Evolutionary conservation across 2,113 vertebrate species (phyloP).

Genomic region (Percopsis transmontana): DNA sequence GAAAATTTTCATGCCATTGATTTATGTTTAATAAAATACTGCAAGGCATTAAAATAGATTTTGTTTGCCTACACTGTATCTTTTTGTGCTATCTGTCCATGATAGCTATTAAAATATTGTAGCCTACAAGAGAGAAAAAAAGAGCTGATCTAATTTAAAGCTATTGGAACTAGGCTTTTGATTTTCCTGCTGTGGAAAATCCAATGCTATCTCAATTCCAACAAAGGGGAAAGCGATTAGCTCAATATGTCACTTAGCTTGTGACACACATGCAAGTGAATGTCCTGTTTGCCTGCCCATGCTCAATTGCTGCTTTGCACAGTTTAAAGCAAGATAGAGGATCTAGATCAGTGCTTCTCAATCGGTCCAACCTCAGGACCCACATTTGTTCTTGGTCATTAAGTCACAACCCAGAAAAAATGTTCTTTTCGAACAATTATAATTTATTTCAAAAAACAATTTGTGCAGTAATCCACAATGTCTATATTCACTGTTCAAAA

Average conservation of each 20-base stretch:
- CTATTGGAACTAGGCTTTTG: conserved; percentile 70
- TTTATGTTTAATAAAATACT: conserved; percentile 11
- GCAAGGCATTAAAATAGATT: conserved; percentile 2
- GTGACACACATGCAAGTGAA: conserved; percentile 52
- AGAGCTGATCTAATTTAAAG: conserved; percentile 59
- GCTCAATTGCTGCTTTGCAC: conserved; percentile 23
- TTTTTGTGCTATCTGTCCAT: conserved; percentile 27
- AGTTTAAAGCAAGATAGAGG: not conserved
- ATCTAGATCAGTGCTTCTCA: too few relatives aligned
- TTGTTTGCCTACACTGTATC: conserved; percentile 24
- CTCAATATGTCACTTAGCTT: conserved; percentile 61
- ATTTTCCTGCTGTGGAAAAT: conserved; percentile 77
- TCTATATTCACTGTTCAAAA: too few relatives aligned
- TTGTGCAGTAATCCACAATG: too few relatives aligned
- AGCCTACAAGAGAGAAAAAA: conserved; percentile 44
- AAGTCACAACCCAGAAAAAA: too few relatives aligned
- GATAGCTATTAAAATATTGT: conserved; percentile 40
- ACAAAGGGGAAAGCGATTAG: conserved; percentile 50
- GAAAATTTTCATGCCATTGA: not conserved
- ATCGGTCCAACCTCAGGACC: too few relatives aligned
- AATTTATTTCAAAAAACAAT: too few relatives aligned
- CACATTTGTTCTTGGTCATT: too few relatives aligned
- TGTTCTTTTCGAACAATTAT: too few relatives aligned
- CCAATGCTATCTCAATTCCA: conserved; percentile 65
- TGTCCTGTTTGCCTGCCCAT: conserved; percentile 51